Conservation (phyloP, 2,888 invertebrate genomes). For the Drosophila falleni region DNA sequence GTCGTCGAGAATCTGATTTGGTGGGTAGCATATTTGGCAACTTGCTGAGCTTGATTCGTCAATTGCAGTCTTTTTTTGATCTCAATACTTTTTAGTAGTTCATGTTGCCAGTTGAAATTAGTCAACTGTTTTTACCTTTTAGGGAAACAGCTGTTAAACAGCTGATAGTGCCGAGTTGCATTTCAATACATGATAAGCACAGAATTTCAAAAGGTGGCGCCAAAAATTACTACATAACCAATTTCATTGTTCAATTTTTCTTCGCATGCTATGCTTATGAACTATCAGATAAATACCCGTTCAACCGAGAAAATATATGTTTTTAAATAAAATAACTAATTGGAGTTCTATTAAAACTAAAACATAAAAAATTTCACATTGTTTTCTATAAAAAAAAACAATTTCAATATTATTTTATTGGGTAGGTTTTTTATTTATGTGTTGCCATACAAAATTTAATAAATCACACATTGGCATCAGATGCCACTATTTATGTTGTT, state of each 20-base stretch:
- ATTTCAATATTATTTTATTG: background rate
- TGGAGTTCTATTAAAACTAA: too few species aligned
- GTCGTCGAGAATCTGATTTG: conserved; percentile 60
- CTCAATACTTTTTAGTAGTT: background rate
- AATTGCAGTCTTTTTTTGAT: background rate
- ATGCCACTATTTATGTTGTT: background rate
- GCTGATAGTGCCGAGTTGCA: conserved; percentile 40
- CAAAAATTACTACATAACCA: background rate
- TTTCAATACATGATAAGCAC: background rate
- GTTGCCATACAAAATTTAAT: background rate
- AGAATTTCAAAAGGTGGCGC: conserved; percentile 10
- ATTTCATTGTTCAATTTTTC: background rate
- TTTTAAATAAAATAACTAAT: background rate
- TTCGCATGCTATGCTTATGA: background rate
- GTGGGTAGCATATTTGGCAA: conserved; percentile 53
- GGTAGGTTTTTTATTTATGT: background rate
- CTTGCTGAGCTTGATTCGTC: conserved; percentile 17
- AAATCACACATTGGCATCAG: conserved; percentile 1
- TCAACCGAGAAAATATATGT: background rate
- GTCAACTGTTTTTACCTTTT: conserved; percentile 2
- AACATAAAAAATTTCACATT: background rate
- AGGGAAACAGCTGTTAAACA: conserved; percentile 25
- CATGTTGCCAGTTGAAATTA: background rate
- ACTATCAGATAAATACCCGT: background rate
- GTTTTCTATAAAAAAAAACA: background rate